Conservation (phyloP, 1,140 invertebrate genomes). For the Leptopilina boulardi region DNA sequence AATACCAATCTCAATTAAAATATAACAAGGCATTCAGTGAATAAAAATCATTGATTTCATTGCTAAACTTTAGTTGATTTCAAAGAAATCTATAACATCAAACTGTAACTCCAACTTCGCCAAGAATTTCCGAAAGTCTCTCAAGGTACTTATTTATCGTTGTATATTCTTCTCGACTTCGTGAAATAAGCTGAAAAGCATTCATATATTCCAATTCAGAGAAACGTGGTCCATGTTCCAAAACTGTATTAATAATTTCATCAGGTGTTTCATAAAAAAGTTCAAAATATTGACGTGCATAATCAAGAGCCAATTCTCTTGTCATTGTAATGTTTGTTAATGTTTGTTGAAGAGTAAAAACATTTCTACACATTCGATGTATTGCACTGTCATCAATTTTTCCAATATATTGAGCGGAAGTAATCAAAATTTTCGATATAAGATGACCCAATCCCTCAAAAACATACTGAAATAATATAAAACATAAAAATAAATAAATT, state of each 20-base stretch:
- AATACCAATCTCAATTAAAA: neutral
- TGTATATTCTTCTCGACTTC: constrained; percentile 76
- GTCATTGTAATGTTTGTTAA: constrained; percentile 90
- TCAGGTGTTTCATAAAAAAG: constrained; percentile 90
- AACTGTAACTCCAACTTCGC: constrained; percentile 81
- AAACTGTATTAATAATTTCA: constrained; percentile 88
- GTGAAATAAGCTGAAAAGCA: constrained; percentile 84
- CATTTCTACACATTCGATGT: constrained; percentile 90
- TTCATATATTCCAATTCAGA: constrained; percentile 91
- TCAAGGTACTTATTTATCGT: constrained; percentile 78
- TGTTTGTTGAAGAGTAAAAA: constrained; percentile 91
- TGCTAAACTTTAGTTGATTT: neutral
- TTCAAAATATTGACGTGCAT: constrained; percentile 93
- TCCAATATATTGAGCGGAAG: constrained; percentile 86
- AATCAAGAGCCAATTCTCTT: constrained; percentile 89
- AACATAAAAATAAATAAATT: constrained; percentile 39
- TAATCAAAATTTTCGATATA: constrained; percentile 90
- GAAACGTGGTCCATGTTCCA: constrained; percentile 90
- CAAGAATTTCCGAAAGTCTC: constrained; percentile 81
- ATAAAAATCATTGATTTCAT: neutral
- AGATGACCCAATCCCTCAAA: constrained; percentile 95
- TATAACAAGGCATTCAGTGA: neutral
- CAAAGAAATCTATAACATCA: constrained; percentile 53
- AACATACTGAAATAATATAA: constrained; percentile 89
- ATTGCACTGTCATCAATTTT: constrained; percentile 88